These are phyloP conservation scores for Myioborus melanocephalus DNA, from an alignment of 2,797 vertebrate genomes.

Conservation along the genomic window DNA sequence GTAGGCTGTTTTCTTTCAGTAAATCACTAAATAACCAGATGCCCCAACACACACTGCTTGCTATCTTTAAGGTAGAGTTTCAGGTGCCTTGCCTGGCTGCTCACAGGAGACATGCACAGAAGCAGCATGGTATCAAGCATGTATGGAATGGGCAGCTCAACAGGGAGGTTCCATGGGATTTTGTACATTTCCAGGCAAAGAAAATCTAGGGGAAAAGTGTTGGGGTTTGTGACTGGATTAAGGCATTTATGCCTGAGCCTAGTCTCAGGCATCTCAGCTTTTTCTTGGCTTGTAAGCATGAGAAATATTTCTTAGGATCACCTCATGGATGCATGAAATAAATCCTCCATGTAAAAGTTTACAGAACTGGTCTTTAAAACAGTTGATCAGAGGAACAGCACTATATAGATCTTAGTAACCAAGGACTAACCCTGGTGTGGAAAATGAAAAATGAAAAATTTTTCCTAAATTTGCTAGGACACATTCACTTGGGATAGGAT, in stretches of 20 bases:
- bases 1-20: not conserved
- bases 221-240: not conserved
- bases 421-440: not conserved
- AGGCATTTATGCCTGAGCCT: not conserved
- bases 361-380: not conserved
- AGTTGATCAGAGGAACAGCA: not conserved
- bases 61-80: not conserved
- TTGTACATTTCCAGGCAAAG: not conserved
- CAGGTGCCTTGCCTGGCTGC: not conserved
- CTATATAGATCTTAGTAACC: not conserved
- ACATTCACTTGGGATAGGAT: not conserved
- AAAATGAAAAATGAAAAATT: not conserved
- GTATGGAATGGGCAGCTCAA: not conserved
- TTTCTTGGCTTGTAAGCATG: not conserved
- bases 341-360: not conserved
- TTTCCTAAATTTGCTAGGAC: not conserved
- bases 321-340: not conserved
- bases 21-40: not conserved
- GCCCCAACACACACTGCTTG: not conserved
- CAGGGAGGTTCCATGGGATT: not conserved
- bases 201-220: not conserved
- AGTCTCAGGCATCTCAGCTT: not conserved
- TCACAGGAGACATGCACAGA: not conserved
- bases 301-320: not conserved
- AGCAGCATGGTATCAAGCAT: not conserved